Evolutionary conservation across 2,113 vertebrate species (phyloP), one percentile per base, ranked within the genome.

Genomic region (Pungitius pungitius): DNA sequence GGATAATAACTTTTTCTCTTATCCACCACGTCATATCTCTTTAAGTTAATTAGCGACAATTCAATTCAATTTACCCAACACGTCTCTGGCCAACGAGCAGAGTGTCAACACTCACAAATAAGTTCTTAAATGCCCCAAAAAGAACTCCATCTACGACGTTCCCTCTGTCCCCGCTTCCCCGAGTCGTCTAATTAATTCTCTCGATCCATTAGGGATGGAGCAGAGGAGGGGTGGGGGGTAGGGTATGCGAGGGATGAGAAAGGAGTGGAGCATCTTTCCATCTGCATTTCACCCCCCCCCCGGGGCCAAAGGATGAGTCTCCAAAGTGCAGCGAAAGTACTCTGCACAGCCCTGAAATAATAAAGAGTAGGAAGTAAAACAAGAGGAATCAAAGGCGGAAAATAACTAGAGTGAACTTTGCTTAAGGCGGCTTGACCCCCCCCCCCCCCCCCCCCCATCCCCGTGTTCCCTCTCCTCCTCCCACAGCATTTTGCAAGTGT

Each of bases 251-350:
- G 69, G 64, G 77, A 80, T 81, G 84, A 84, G 71, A 69, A 66
- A 82, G 69, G 83, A 90, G 75, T 69, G 70, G 71, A 89, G 81
- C 80, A 80, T 89, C 79, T 85, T 63, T 66, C 87, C 88, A 91
- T 91, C 89, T 92, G 91, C 80, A 91, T 88, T 86, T 73, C 74
- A 82, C 24, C 47, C 33, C 47, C 33, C 84, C 91, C 77, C 78
- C 82, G 75, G 91, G 90, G 85, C 58, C 70, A 75, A 84, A 73
- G 11, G 67, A 79, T 78, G 86, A 87, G 73, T 69, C 68, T 71
- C 67, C 73, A 82, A 90, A 90, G 84, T 81, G 83, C 83, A 63
- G 77, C 33, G 2, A 84, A 86, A 81, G 76, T 68, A 69, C 52
- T 78, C 58, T 4, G 69, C 35, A 40, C 20, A 56, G 56, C 80